A percentile compares a stretch with the other conserved stretches of the same genome.
These are phyloP conservation scores for Cossypha caffra DNA, from an alignment of 2,797 vertebrate species.

Conservation along the genomic window DNA sequence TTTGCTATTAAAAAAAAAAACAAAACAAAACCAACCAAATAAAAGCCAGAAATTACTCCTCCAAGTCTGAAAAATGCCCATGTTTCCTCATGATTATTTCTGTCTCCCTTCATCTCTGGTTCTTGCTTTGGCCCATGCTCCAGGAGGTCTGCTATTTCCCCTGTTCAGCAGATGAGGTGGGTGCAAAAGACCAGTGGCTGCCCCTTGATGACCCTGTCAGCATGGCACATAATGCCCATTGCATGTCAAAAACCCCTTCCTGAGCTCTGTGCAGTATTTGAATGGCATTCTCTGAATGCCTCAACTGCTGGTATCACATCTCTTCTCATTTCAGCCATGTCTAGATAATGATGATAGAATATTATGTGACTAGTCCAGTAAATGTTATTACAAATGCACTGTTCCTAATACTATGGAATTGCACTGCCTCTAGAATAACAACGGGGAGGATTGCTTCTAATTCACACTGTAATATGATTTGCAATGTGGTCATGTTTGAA, in stretches of 20 bases:
- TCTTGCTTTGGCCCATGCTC: not conserved
- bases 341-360: not conserved
- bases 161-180: not conserved
- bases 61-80: accelerated
- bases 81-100: not conserved
- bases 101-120: not conserved
- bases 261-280: not conserved
- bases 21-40: not conserved
- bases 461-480: not conserved
- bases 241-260: not conserved
- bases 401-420: not conserved
- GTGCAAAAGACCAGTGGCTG: not conserved
- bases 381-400: not conserved
- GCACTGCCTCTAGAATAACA: not conserved
- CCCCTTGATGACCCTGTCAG: not conserved
- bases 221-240: accelerated
- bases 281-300: not conserved
- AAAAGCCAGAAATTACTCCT: not conserved
- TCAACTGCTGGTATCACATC: not conserved
- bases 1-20: not conserved
- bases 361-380: not conserved
- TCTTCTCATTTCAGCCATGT: not conserved
- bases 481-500: not conserved
- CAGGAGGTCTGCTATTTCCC: not conserved
- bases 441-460: not conserved